Evolutionary conservation across 1,140 invertebrate species (phyloP).

Genomic region (Bombus picipes): DNA sequence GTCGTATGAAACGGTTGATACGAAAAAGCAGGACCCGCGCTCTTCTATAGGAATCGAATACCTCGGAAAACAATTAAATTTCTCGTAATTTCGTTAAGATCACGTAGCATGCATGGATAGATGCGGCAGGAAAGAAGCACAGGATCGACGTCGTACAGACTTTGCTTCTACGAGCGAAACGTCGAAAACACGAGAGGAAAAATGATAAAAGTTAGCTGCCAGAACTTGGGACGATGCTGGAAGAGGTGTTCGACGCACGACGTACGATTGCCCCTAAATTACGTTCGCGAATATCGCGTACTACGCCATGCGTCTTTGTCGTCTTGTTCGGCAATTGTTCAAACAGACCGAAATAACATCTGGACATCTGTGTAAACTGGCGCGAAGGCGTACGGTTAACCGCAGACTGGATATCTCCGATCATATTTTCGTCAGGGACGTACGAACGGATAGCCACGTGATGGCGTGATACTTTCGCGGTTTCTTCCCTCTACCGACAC

Average conservation of each 20-base stretch:
- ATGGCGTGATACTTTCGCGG: neutral
- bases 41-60: too few relatives aligned
- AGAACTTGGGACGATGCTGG: too few relatives aligned
- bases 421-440: constrained; percentile 15
- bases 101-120: too few relatives aligned
- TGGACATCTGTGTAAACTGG: constrained; percentile 69
- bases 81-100: neutral
- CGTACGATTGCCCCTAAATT: constrained; percentile 5
- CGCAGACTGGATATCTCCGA: constrained; percentile 49
- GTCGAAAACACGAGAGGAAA: too few relatives aligned
- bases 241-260: neutral
- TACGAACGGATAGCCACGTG: neutral
- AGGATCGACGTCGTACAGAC: neutral
- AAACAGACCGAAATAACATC: constrained; percentile 61
- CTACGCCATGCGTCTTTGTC: constrained; percentile 27
- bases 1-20: too few relatives aligned
- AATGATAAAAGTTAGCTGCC: neutral
- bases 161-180: neutral
- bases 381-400: constrained; percentile 49
- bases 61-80: neutral
- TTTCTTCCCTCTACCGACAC: constrained; percentile 9
- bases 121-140: too few relatives aligned
- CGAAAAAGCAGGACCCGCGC: too few relatives aligned
- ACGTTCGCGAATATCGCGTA: constrained; percentile 33
- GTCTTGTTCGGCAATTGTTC: constrained; percentile 69